These are phyloP conservation scores for Pluvianellus socialis DNA, from an alignment of 2,113 vertebrate species.

Conservation along the genomic window DNA sequence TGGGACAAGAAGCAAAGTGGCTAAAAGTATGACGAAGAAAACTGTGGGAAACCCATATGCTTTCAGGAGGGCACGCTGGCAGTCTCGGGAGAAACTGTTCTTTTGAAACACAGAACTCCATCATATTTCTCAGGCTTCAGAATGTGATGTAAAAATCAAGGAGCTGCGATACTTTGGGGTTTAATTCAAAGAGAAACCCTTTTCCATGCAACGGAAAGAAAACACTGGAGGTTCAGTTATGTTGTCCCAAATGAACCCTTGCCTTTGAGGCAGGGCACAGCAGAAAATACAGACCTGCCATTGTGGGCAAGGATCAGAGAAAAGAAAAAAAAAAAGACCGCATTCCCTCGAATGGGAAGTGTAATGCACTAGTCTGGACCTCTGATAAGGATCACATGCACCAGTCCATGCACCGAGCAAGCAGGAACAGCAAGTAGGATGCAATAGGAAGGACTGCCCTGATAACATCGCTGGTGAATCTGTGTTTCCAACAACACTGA, in stretches of 20 bases:
- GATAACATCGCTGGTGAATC: background rate
- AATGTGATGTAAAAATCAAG: background rate
- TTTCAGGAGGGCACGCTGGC: background rate
- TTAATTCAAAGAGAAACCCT: background rate
- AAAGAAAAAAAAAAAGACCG: background rate
- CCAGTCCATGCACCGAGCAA: background rate
- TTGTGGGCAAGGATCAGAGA: background rate
- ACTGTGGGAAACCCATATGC: background rate
- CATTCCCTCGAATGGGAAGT: accelerated
- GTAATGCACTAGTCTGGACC: background rate
- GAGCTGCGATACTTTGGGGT: background rate
- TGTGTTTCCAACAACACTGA: background rate
- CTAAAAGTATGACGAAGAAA: background rate
- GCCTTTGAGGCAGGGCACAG: background rate
- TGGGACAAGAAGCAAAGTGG: background rate
- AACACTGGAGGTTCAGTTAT: accelerated
- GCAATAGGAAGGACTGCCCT: background rate
- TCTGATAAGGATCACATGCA: background rate
- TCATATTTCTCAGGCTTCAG: background rate
- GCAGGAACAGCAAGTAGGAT: background rate
- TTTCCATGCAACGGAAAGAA: background rate
- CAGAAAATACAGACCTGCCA: background rate
- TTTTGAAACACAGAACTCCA: background rate
- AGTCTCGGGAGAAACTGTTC: background rate
- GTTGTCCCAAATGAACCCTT: accelerated